Evolutionary conservation across 1,140 invertebrate genomes (phyloP).

Genomic region (Alviniconcha marisindica): DNA sequence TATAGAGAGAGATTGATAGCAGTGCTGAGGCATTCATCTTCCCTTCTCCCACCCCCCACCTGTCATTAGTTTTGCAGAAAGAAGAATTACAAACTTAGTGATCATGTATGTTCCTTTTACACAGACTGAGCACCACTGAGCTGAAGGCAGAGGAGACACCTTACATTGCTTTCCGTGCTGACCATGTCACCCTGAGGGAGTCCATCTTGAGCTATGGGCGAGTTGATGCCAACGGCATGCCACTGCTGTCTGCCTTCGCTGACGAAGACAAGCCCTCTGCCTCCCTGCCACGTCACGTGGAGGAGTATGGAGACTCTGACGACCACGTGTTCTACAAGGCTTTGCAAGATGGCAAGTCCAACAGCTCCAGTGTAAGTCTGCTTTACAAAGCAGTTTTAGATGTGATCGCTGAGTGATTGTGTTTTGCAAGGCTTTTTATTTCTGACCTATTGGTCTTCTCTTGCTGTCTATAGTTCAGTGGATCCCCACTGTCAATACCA

Average conservation of each 20-base stretch:
- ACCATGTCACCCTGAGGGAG: constrained; percentile 58
- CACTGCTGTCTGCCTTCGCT: constrained; percentile 60
- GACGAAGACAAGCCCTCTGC: constrained; percentile 60
- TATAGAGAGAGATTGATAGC: too few species aligned
- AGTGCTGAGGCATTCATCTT: too few species aligned
- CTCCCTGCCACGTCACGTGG: constrained; percentile 67
- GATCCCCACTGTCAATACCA: too few species aligned
- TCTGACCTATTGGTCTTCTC: too few species aligned
- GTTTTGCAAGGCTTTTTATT: too few species aligned
- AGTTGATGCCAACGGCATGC: constrained; percentile 61
- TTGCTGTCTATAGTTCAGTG: too few species aligned
- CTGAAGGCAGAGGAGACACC: constrained; percentile 68
- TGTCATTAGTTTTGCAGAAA: too few species aligned
- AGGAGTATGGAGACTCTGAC: constrained; percentile 73
- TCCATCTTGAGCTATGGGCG: constrained; percentile 68
- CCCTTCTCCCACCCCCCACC: too few species aligned
- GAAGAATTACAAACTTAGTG: too few species aligned
- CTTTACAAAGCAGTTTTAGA: too few species aligned
- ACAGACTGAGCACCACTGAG: constrained; percentile 62
- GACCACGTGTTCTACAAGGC: constrained; percentile 72
- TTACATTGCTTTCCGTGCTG: constrained; percentile 64
- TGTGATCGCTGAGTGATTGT: too few species aligned
- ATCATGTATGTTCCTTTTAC: constrained; percentile 20
- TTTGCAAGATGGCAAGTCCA: constrained; percentile 56
- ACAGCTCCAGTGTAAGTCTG: constrained; percentile 56